Base-by-base conservation (phyloP, 2,888 invertebrate species). In the Caenorhabditis panamensis region DNA sequence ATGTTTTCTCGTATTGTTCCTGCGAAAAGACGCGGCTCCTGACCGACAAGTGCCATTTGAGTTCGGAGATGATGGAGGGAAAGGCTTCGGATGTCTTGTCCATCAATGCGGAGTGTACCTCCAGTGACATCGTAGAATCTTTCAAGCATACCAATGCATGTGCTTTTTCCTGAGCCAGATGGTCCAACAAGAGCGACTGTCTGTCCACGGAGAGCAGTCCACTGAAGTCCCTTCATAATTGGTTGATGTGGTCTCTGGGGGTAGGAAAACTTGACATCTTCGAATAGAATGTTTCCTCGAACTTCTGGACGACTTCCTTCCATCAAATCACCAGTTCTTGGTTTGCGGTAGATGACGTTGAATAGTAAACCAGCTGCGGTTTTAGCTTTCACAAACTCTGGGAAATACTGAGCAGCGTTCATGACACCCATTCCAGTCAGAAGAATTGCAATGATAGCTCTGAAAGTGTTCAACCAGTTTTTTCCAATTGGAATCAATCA, bases 161-260 rank as follows among this genome's bases (percentile, higher is more conserved):
- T 96, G 49, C 95, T 95, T 92, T 96, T 96, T 8, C 96, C 96
- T 90, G 95, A 95, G 0, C 96, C 96, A 80, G 95, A 95, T 1
- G 94, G 94, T 92, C 75, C 96, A 2, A 93, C 92, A 36, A 91
- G 71, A 26, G 91, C 91, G 11, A 91, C 83, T 2, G 87, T 89
- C 79, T 88, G 91, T 41, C 87, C 92, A 16, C 89, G 88, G 4
- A 84, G 81, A 3, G 91, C 91, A 0, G 76, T 71, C 13, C 91
- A 77, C 36, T 87, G 88, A 6, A 92, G 76, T 6, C 91, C 91
- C 47, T 89, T 87, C 64, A 92, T 82, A 31, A 88, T 79, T 1
- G 82, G 84, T 8, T 84, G 82, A 13, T 77, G 73, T 0, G 87
- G 91, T 36, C 92, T 85, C 49, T 88, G 88, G 1, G 92, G 92